A percentile compares a stretch with the other conserved stretches of the same genome.
These are phyloP conservation scores for Manis pentadactyla DNA, from an alignment of 2,797 vertebrate genomes.

Conservation along the genomic window DNA sequence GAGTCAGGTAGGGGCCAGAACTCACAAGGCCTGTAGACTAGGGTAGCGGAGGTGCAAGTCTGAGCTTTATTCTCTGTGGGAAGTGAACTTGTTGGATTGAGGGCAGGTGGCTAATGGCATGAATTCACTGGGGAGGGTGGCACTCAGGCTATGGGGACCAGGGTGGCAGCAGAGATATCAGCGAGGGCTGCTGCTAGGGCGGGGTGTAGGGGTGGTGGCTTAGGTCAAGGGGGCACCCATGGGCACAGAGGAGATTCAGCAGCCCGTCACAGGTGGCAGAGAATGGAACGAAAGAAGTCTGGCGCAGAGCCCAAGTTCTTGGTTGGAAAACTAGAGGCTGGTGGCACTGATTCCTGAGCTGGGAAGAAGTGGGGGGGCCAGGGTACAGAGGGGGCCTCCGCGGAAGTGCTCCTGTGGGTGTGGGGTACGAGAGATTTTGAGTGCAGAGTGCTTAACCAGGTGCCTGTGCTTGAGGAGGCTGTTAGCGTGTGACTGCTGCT, in stretches of 20 bases:
- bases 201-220: neutral
- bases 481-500: neutral
- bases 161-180: neutral
- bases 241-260: neutral
- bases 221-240: neutral
- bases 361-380: fast-evolving
- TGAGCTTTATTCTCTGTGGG: neutral
- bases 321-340: neutral
- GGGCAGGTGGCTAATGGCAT: neutral
- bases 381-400: fast-evolving
- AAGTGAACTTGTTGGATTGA: neutral
- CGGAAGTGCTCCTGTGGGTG: neutral
- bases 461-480: neutral
- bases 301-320: neutral
- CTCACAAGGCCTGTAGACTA: neutral
- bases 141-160: neutral
- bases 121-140: neutral
- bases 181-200: neutral
- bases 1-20: neutral
- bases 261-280: fast-evolving
- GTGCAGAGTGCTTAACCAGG: neutral
- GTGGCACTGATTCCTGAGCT: neutral
- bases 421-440: neutral
- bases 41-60: neutral
- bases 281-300: neutral